A percentile compares a stretch with the other conserved stretches of the same genome.
These are phyloP conservation scores for Matsumyia berberina DNA, from an alignment of 2,888 invertebrate species.

Conservation along the genomic window DNA sequence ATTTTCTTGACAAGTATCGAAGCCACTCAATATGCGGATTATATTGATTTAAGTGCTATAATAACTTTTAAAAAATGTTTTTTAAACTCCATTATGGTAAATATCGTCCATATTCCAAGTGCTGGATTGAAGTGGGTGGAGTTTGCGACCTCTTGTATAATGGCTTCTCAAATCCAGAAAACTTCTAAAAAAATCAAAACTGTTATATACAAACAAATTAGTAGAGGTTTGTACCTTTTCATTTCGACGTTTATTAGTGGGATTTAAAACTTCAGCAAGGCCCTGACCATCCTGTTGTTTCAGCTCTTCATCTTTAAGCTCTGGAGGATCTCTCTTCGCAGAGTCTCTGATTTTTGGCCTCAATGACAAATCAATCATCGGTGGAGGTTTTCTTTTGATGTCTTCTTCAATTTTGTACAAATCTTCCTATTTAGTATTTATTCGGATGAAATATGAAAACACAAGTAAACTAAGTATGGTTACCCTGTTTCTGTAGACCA, in stretches of 20 bases:
- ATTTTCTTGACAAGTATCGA: too few relatives aligned
- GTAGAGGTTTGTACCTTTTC: conserved; percentile 1
- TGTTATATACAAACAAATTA: neutral
- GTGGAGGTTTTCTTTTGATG: conserved; percentile 81
- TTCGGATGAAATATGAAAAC: neutral
- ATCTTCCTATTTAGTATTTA: conserved; percentile 79
- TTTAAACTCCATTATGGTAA: conserved; percentile 77
- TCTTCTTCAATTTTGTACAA: conserved; percentile 82
- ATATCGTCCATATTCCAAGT: conserved; percentile 80
- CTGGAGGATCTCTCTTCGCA: neutral
- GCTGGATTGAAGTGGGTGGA: conserved; percentile 76
- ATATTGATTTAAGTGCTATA: too few relatives aligned
- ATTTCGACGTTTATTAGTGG: conserved; percentile 13
- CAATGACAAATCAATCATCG: conserved; percentile 81
- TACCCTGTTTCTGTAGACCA: conserved; percentile 84
- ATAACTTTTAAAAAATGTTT: too few relatives aligned
- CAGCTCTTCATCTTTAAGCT: conserved; percentile 48
- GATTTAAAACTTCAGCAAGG: conserved; percentile 14
- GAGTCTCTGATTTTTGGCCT: conserved; percentile 73
- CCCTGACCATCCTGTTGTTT: neutral
- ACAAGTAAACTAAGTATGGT: conserved; percentile 4
- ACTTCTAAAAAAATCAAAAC: conserved; percentile 77
- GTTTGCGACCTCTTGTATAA: conserved; percentile 79
- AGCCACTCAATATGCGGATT: too few relatives aligned
- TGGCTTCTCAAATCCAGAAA: conserved; percentile 78